Percentiles rank a stretch among this genome's conserved stretches.
Conservation (phyloP, 1,140 invertebrate genomes). For the Drosophila albomicans region DNA sequence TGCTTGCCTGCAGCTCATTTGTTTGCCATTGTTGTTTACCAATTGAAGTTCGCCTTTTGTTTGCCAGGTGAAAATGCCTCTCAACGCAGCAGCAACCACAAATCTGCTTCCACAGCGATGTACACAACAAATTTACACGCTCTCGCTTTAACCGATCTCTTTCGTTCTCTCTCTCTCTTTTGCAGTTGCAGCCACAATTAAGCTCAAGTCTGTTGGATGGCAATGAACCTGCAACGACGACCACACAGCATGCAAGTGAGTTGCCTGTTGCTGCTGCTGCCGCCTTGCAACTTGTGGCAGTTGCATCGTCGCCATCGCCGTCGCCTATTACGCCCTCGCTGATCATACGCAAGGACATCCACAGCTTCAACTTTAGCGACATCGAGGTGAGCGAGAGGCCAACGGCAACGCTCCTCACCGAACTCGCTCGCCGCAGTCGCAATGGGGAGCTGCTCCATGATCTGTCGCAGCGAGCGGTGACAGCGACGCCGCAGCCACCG, state of each 20-base stretch:
- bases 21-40: constrained; percentile 81
- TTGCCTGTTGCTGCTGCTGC: not conserved
- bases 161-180: constrained; percentile 7
- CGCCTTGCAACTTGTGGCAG: constrained; percentile 4
- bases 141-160: constrained; percentile 3
- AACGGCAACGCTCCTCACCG: constrained; percentile 68
- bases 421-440: constrained; percentile 70
- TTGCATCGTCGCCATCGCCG: constrained; percentile 15
- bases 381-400: constrained; percentile 78
- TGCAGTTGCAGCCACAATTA: constrained; percentile 33
- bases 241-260: constrained; percentile 34
- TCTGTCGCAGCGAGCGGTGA: constrained; percentile 77
- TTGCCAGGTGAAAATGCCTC: constrained; percentile 77
- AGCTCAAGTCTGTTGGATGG: constrained; percentile 46
- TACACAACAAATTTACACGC: constrained; percentile 77
- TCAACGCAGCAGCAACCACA: not conserved
- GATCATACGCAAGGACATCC: constrained; percentile 84
- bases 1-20: constrained; percentile 61
- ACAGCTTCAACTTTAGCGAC: constrained; percentile 83
- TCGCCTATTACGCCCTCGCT: constrained; percentile 42
- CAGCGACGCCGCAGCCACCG: constrained; percentile 88
- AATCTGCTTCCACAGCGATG: constrained; percentile 44
- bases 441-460: constrained; percentile 79
- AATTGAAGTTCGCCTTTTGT: constrained; percentile 75
- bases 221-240: constrained; percentile 63